Conservation (phyloP, 2,113 vertebrate genomes). For the Dicerorhinus sumatrensis region DNA sequence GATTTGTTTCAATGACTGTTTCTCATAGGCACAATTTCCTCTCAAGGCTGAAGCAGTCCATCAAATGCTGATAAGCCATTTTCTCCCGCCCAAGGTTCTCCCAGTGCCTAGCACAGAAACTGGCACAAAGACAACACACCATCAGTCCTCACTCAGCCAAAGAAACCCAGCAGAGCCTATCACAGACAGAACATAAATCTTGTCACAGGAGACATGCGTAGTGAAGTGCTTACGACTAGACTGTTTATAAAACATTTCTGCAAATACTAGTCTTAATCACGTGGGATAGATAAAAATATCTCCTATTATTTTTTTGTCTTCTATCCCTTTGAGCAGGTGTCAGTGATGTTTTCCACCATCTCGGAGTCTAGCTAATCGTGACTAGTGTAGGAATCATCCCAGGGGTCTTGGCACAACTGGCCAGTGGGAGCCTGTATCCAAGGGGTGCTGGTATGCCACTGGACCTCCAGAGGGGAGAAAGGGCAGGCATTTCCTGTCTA, state of each 20-base stretch:
- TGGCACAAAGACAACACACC: not conserved
- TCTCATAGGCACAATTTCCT: slow-evolving; percentile 34
- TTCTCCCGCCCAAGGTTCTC: not conserved
- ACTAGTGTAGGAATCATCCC: not conserved
- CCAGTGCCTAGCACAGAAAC: not conserved
- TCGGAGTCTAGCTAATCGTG: not conserved
- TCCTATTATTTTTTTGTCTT: not conserved
- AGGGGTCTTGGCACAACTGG: not conserved
- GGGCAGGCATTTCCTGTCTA: not conserved
- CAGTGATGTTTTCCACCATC: slow-evolving; percentile 13
- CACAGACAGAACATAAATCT: slow-evolving; percentile 50
- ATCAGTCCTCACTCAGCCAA: not conserved
- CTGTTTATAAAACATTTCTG: slow-evolving; percentile 57
- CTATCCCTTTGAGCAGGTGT: slow-evolving; percentile 14
- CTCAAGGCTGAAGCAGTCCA: not conserved
- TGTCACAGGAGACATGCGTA: slow-evolving; percentile 50
- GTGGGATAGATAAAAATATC: slow-evolving; percentile 51
- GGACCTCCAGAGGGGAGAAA: not conserved
- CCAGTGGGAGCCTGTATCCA: not conserved
- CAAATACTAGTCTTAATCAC: slow-evolving; percentile 60
- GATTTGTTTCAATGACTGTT: slow-evolving; percentile 38
- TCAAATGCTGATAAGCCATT: not conserved
- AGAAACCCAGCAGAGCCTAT: not conserved
- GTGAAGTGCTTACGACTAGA: slow-evolving; percentile 45
- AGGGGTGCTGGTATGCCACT: not conserved